Percentiles rank a stretch among this genome's conserved stretches.
These are phyloP conservation scores for Cantharis lateralis DNA, from an alignment of 2,888 invertebrate genomes.

Conservation along the genomic window DNA sequence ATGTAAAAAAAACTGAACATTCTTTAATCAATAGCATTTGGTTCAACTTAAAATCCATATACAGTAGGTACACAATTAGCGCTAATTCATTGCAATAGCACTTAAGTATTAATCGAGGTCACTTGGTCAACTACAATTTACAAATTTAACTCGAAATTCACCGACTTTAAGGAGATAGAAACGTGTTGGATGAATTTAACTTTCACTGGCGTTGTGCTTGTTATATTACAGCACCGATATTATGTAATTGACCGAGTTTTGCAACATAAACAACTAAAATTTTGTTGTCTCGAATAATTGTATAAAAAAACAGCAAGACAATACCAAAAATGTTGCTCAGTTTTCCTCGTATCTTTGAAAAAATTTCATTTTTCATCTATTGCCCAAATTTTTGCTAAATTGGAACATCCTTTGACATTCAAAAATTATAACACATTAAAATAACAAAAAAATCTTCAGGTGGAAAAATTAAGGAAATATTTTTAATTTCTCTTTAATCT, in stretches of 20 bases:
- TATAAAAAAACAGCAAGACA: background rate
- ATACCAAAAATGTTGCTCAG: background rate
- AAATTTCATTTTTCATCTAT: background rate
- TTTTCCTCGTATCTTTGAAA: background rate
- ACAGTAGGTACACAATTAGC: background rate
- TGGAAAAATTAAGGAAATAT: background rate
- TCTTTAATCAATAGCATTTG: background rate
- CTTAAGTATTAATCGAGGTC: slow-evolving; percentile 6
- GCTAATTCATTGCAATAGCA: background rate
- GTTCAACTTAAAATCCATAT: background rate
- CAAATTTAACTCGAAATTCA: slow-evolving; percentile 1
- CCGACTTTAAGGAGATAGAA: slow-evolving; percentile 22
- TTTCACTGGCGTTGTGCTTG: slow-evolving; percentile 20
- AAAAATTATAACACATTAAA: too few species aligned
- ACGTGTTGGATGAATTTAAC: slow-evolving; percentile 26
- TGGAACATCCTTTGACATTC: too few species aligned
- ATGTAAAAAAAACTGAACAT: background rate
- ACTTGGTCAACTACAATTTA: slow-evolving; percentile 13
- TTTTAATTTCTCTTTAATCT: background rate
- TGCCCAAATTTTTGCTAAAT: background rate
- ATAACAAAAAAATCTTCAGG: background rate
- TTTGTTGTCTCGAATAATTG: background rate
- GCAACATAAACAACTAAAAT: slow-evolving; percentile 9
- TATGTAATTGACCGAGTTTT: slow-evolving; percentile 26
- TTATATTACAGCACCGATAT: slow-evolving; percentile 17